Conservation (phyloP, 37 sponge, comb jelly and placozoan species). For the Spongilla lacustris region DNA sequence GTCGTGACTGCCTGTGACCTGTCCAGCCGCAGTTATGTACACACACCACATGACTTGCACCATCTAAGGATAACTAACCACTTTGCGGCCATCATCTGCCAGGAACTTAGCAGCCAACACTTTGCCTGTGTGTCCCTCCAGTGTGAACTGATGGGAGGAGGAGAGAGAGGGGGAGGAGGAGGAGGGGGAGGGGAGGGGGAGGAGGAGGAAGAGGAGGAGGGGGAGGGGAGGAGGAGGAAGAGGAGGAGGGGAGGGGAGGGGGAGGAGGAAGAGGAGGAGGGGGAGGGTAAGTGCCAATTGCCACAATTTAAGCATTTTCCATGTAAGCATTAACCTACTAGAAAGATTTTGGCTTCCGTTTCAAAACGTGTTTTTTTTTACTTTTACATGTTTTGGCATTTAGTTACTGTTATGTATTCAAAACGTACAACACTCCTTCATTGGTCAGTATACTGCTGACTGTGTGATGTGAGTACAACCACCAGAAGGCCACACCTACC, state of each 20-base stretch:
- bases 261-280: neutral
- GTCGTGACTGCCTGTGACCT: conserved; percentile 95
- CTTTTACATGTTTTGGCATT: too few relatives aligned
- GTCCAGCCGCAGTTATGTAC: neutral
- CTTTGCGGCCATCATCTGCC: conserved; percentile 68
- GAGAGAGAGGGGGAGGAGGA: neutral
- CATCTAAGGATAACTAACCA: conserved; percentile 46
- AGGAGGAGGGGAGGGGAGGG: conserved; percentile 1
- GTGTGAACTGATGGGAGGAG: conserved; percentile 60
- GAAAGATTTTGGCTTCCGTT: too few relatives aligned
- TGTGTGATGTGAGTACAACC: too few relatives aligned
- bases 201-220: neutral
- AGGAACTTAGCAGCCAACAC: conserved; percentile 89
- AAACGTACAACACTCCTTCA: too few relatives aligned
- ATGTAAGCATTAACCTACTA: too few relatives aligned
- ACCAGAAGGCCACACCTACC: too few relatives aligned
- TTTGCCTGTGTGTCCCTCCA: conserved; percentile 87
- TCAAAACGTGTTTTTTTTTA: too few relatives aligned
- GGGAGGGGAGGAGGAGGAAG: conserved; percentile 35
- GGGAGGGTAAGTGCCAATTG: too few relatives aligned
- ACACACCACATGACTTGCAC: neutral
- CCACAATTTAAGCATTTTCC: too few relatives aligned
- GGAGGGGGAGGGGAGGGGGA: neutral
- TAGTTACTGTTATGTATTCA: too few relatives aligned
- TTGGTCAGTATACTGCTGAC: too few relatives aligned